phyloP scores from a whole-genome alignment of 2,113 vertebrate species.

The Sisor rabdophorus region DNA sequence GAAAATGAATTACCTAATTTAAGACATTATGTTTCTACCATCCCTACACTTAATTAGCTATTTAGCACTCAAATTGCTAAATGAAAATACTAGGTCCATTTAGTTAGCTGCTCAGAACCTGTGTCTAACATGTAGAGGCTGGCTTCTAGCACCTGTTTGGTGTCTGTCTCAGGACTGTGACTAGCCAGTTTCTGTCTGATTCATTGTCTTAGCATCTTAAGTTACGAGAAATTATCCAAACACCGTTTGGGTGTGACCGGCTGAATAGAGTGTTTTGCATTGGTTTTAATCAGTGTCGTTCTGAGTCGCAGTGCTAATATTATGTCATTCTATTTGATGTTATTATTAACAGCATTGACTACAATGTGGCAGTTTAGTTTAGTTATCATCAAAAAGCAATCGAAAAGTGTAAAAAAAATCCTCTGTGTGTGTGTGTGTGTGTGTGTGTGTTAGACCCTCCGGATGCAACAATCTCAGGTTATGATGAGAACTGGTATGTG shows the following conservation, averaged over 20 bases:
- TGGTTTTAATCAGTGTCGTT: background rate
- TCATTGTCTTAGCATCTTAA: conserved; percentile 42
- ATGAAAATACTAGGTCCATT: background rate
- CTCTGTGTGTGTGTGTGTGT: conserved; percentile 23
- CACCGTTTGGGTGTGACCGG: conserved; percentile 25
- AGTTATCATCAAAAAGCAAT: background rate
- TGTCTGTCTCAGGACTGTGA: conserved; percentile 28
- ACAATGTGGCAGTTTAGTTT: background rate
- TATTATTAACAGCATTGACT: background rate
- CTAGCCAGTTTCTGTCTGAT: conserved; percentile 39
- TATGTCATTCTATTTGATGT: background rate
- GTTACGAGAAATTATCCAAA: conserved; percentile 34
- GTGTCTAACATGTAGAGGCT: conserved; percentile 35
- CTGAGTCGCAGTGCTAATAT: background rate
- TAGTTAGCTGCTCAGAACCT: background rate
- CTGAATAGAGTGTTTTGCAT: conserved; percentile 11
- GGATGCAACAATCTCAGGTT: conserved; percentile 58
- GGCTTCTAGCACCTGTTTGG: conserved; percentile 28
- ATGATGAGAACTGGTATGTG: conserved; percentile 54
- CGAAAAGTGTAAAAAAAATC: too few relatives aligned
- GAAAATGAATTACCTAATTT: background rate
- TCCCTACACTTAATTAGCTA: background rate
- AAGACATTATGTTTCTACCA: conserved; percentile 9
- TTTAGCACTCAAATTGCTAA: background rate
- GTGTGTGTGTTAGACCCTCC: conserved; percentile 62